Percentiles rank a stretch among this genome's conserved stretches.
Evolutionary conservation across 1,140 invertebrate genomes (phyloP).

Genomic region (Pectinophora gossypiella): DNA sequence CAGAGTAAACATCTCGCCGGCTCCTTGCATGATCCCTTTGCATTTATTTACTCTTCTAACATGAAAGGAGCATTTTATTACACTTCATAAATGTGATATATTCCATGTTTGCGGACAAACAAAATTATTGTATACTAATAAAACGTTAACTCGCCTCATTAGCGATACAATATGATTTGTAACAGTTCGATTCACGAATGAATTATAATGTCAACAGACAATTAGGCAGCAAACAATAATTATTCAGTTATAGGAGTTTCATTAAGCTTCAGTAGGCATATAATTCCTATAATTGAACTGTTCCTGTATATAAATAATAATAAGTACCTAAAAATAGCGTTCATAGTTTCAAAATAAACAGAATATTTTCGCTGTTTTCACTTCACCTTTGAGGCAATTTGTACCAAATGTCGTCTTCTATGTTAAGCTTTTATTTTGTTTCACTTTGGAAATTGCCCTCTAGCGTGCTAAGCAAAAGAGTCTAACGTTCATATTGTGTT

Average conservation of each 20-base stretch:
- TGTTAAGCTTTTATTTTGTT: not conserved
- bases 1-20: constrained; percentile 26
- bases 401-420: not conserved
- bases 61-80: not conserved
- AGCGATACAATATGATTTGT: not conserved
- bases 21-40: not conserved
- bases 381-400: not conserved
- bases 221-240: not conserved
- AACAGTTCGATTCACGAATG: not conserved
- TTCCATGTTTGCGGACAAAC: too few species aligned
- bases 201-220: not conserved
- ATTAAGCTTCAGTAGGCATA: not conserved
- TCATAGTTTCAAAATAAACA: too few species aligned
- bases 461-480: not conserved
- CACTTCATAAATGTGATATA: too few species aligned
- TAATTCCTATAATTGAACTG: too few species aligned
- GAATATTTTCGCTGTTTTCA: too few species aligned
- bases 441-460: not conserved
- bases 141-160: not conserved
- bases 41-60: not conserved
- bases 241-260: too few species aligned
- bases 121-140: not conserved
- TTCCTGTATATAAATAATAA: too few species aligned
- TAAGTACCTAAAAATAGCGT: too few species aligned
- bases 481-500: too few species aligned